Percentiles rank a stretch among this genome's conserved stretches.
These are phyloP conservation scores for Psittacara wagleri DNA, from an alignment of 2,113 vertebrate species.

Conservation along the genomic window DNA sequence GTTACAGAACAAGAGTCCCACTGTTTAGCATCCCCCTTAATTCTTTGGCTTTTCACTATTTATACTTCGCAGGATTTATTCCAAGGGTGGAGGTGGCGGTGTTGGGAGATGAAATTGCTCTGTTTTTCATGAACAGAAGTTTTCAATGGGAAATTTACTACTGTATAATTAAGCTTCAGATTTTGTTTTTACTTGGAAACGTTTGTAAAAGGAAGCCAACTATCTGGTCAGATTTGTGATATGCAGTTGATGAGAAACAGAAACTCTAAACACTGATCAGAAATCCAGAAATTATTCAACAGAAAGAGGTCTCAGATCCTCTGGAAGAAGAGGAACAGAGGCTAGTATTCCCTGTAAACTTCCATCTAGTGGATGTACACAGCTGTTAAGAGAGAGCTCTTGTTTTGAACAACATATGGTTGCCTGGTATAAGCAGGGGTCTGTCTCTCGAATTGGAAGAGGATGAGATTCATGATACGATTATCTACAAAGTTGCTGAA, in stretches of 20 bases:
- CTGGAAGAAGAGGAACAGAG: background rate
- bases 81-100: background rate
- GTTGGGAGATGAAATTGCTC: slow-evolving; percentile 1
- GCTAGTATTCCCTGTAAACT: background rate
- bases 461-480: background rate
- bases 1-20: background rate
- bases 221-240: slow-evolving; percentile 3
- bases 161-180: background rate
- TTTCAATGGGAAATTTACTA: background rate
- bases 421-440: background rate
- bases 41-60: background rate
- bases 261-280: background rate
- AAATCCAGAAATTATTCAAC: background rate
- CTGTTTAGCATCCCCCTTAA: background rate
- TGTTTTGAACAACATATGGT: background rate
- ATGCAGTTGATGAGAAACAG: background rate
- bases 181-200: slow-evolving; percentile 9
- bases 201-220: background rate
- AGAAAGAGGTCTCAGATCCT: background rate
- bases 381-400: background rate
- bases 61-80: background rate
- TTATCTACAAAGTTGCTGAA: background rate
- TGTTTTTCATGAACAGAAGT: background rate
- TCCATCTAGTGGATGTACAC: background rate
- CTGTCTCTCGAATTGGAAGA: background rate